A percentile compares a stretch with the other conserved stretches of the same genome.
Evolutionary conservation across 2,888 invertebrate species (phyloP).

Genomic region (Leptogaster cylindrica): DNA sequence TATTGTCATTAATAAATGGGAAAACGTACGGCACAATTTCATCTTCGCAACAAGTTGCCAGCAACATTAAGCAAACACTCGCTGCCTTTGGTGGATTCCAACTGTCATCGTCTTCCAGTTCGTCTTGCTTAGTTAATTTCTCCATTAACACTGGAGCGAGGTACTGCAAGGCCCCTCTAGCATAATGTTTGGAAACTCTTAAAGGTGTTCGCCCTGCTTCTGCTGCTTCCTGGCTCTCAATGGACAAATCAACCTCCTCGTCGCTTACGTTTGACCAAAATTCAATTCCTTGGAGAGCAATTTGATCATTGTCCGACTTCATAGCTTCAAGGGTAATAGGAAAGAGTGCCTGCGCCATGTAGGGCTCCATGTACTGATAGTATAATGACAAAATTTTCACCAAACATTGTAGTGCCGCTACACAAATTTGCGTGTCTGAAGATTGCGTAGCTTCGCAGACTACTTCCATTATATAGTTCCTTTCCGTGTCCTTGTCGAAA

Average conservation of each 20-base stretch:
- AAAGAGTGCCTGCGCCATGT: slow-evolving; percentile 97
- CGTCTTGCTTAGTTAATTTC: slow-evolving; percentile 95
- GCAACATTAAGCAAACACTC: slow-evolving; percentile 96
- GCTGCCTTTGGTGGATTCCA: slow-evolving; percentile 99
- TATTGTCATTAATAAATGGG: slow-evolving; percentile 95
- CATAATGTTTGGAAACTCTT: slow-evolving; percentile 93
- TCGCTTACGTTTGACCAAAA: slow-evolving; percentile 99
- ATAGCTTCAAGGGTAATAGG: slow-evolving; percentile 98
- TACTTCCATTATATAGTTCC: slow-evolving; percentile 99
- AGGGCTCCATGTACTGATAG: slow-evolving; percentile 98
- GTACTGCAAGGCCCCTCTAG: slow-evolving; percentile 96
- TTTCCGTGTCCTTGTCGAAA: slow-evolving; percentile 95
- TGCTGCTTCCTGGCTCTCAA: slow-evolving; percentile 92
- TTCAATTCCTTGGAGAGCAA: slow-evolving; percentile 97
- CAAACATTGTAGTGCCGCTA: slow-evolving; percentile 96
- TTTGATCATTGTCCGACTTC: slow-evolving; percentile 95
- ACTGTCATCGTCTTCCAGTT: slow-evolving; percentile 97
- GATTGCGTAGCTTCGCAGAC: slow-evolving; percentile 99
- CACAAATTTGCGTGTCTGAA: slow-evolving; percentile 86
- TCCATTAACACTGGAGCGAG: slow-evolving; percentile 93
- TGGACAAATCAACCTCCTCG: slow-evolving; percentile 95
- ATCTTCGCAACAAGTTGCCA: slow-evolving; percentile 97
- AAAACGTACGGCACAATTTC: slow-evolving; percentile 94
- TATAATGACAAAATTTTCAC: slow-evolving; percentile 98
- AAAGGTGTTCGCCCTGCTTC: slow-evolving; percentile 94